Base-by-base conservation (phyloP, 2,888 invertebrate species). In the Thereva unica region DNA sequence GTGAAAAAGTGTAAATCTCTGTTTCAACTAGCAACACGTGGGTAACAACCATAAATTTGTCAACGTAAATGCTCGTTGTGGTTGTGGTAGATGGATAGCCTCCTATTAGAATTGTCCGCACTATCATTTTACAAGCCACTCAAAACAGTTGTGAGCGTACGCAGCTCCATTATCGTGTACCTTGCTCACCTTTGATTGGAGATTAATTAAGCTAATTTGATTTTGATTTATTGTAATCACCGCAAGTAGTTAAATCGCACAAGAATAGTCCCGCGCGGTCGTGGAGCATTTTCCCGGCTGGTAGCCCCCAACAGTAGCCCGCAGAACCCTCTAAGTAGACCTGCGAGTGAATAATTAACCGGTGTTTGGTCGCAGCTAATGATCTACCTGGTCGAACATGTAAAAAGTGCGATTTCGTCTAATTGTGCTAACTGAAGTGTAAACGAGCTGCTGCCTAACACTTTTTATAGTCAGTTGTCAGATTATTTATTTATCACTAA, bases 161-260 rank as follows among this genome's bases (percentile, higher is more conserved):
- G 23, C 23, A 23, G 23, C 23, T 23, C 23, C 23, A 23, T 61
- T 50, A 41, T 50, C 50, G 4, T 34, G 49, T 37, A 23, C 40
- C 50, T 38, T 49, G 50, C 50, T 41, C 40, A 50, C 34, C 50
- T 50, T 37, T 50, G 50, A 50, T 50, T 49, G 50, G 50, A 50
- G 50, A 41, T 61, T 61, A 61, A 61, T 61, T 61, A 61, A 50
- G 50, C 49, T 61, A 49, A 61, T 61, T 61, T 61, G 50, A n/a
- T 40, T 61, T 50, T 61, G 61, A 61, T 61, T 50, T 61, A 61
- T 23, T 50, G 10, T 34, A 37, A 34, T 12, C 23, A 10, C 35
- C 38, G 34, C 41, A 35, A 10, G 49, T 53, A 40, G 53, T 4
- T 34, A 38, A 5, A 5, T 53, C 7, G 37, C 37, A 4, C 38